phyloP scores from a whole-genome alignment of 2,113 vertebrate species.

The Salvelinus sp. region DNA sequence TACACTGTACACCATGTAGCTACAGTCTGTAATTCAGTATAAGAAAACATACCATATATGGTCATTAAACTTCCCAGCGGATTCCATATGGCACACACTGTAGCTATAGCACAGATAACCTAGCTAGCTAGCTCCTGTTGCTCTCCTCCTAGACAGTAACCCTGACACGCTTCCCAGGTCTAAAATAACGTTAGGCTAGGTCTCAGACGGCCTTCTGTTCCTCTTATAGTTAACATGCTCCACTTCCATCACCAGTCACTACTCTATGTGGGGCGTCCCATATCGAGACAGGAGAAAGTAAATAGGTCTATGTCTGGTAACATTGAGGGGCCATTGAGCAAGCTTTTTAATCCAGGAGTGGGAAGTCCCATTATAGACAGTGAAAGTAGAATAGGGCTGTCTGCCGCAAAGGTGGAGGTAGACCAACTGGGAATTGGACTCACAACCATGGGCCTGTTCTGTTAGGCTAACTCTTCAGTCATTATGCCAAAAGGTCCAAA shows the following conservation, averaged over 20 bases:
- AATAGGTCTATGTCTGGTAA: not conserved
- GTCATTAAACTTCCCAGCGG: no score
- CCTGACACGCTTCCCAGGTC: not conserved
- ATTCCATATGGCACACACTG: no score
- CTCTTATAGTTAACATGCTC: constrained; percentile 3
- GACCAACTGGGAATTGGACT: not conserved
- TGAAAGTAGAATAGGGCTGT: no score
- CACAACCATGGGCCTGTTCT: no score
- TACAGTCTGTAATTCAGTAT: no score
- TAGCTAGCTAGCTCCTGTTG: not conserved
- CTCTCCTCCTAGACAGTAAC: not conserved
- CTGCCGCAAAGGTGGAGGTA: not conserved
- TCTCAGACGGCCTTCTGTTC: not conserved
- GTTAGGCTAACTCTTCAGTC: no score
- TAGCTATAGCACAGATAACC: not conserved
- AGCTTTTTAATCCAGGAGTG: no score
- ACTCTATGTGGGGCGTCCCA: constrained; percentile 2
- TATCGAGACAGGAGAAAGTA: not conserved
- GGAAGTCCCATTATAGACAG: no score
- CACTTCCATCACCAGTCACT: not conserved
- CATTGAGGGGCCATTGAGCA: not conserved
- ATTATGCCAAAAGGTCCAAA: no score
- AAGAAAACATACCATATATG: no score
- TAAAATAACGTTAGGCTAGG: constrained; percentile 4
- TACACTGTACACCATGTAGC: no score